Conservation (phyloP, 2,888 invertebrate species). For the Agrotis segetum region DNA sequence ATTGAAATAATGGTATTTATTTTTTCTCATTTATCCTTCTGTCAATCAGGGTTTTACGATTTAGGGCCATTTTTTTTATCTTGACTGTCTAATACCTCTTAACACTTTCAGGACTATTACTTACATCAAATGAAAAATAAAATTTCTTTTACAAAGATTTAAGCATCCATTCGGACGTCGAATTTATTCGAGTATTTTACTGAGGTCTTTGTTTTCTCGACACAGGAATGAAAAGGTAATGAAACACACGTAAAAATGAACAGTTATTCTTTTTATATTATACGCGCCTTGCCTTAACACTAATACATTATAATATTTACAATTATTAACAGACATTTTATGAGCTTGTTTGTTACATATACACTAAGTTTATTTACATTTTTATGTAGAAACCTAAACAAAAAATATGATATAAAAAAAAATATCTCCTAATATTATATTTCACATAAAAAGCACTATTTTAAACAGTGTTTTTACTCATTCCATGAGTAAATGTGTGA, state of each 20-base stretch:
- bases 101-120: background rate
- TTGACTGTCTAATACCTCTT: background rate
- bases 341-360: constrained; percentile 71
- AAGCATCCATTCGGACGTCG: constrained; percentile 16
- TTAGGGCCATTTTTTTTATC: background rate
- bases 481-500: constrained; percentile 22
- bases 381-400: constrained; percentile 27
- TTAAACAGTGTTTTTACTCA: constrained; percentile 38
- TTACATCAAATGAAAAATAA: constrained; percentile 11
- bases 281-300: constrained; percentile 75
- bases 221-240: constrained; percentile 58
- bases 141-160: background rate
- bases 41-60: constrained; percentile 16
- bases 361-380: constrained; percentile 68
- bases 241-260: constrained; percentile 80
- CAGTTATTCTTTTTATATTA: constrained; percentile 81
- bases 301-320: constrained; percentile 79
- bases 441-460: constrained; percentile 47
- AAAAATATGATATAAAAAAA: constrained; percentile 35
- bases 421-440: background rate
- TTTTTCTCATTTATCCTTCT: constrained; percentile 17
- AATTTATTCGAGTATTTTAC: constrained; percentile 14
- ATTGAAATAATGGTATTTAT: constrained; percentile 24
- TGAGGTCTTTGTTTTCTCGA: constrained; percentile 16
- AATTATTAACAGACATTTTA: constrained; percentile 75